Conservation (phyloP, 2,888 invertebrate species). For the Brachyopa scutellaris region DNA sequence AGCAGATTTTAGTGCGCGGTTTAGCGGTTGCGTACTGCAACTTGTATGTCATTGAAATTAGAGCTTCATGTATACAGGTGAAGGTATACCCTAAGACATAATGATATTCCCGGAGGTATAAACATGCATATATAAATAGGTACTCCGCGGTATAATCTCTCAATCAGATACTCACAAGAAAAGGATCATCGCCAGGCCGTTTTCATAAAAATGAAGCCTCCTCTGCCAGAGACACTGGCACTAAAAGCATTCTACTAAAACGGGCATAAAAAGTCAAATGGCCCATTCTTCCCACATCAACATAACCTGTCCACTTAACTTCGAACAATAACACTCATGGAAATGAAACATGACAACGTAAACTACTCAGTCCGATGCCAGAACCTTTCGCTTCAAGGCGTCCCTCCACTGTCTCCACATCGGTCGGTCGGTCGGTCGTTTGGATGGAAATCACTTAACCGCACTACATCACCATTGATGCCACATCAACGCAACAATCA, state of each 20-base stretch:
- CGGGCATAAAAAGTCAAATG: slow-evolving; percentile 58
- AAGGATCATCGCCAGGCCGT: neutral
- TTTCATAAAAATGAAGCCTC: neutral
- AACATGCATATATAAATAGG: no score
- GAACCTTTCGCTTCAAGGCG: slow-evolving; percentile 31
- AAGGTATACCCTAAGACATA: neutral
- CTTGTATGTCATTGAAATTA: neutral
- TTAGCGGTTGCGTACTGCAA: no score
- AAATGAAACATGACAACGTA: slow-evolving; percentile 70
- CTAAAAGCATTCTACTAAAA: slow-evolving; percentile 63
- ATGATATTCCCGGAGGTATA: neutral
- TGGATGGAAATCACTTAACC: slow-evolving; percentile 68
- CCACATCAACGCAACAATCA: slow-evolving; percentile 71
- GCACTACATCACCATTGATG: slow-evolving; percentile 69
- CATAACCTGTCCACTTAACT: slow-evolving; percentile 71
- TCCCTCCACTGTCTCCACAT: neutral
- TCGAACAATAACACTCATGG: slow-evolving; percentile 62
- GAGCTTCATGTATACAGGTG: neutral
- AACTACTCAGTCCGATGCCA: slow-evolving; percentile 47
- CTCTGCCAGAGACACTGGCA: slow-evolving; percentile 2
- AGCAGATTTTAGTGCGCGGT: no score
- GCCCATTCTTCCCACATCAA: slow-evolving; percentile 58
- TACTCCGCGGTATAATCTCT: neutral
- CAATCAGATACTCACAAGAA: neutral
- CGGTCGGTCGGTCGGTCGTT: neutral